phyloP scores from a whole-genome alignment of 2,888 invertebrate species.

The Athripsodes cinereus region DNA sequence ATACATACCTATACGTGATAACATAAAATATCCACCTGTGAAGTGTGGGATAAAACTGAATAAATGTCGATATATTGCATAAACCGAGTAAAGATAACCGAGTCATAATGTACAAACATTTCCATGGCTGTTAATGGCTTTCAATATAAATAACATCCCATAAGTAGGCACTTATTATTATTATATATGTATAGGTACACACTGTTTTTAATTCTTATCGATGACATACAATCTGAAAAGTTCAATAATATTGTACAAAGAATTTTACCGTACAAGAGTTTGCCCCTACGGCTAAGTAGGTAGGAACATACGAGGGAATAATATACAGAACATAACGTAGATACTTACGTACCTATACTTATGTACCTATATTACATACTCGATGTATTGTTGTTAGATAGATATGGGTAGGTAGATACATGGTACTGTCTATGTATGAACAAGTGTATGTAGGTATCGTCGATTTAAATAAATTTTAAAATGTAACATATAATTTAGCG shows the following conservation, averaged over 20 bases:
- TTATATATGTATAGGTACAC: background rate
- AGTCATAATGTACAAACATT: background rate
- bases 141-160: background rate
- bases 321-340: background rate
- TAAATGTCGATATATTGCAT: background rate
- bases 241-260: background rate
- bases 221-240: constrained; percentile 1
- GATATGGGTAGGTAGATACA: background rate
- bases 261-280: constrained; percentile 1
- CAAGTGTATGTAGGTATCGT: constrained; percentile 5
- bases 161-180: background rate
- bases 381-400: background rate
- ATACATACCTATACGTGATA: too few relatives aligned
- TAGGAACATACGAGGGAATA: background rate
- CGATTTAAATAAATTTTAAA: constrained; percentile 19
- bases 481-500: constrained; percentile 18
- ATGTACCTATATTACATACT: too few relatives aligned
- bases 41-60: too few relatives aligned
- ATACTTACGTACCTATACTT: background rate
- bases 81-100: background rate
- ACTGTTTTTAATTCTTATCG: background rate
- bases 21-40: too few relatives aligned
- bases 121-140: background rate
- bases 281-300: background rate
- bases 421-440: background rate